A percentile compares a stretch with the other conserved stretches of the same genome.
Conservation (phyloP, 2,113 vertebrate genomes). For the zebrafish (Danio rerio) region DNA sequence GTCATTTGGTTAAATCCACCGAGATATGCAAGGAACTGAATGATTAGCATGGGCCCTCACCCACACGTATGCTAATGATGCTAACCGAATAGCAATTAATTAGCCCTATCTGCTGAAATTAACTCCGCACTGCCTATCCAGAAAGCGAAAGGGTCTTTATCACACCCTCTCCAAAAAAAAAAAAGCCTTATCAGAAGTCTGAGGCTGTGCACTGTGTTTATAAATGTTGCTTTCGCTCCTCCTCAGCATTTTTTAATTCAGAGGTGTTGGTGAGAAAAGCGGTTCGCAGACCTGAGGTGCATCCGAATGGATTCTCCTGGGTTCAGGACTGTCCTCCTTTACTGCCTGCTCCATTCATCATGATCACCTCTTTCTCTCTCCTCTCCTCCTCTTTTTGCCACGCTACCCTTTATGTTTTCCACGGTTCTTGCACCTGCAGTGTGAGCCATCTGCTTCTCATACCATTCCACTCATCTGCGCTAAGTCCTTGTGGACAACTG, state of each 20-base stretch:
- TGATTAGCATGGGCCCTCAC: constrained; percentile 53
- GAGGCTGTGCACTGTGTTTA: background rate
- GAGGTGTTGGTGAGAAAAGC: background rate
- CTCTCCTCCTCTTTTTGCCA: constrained; percentile 28
- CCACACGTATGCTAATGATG: constrained; percentile 50
- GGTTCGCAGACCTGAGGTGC: constrained; percentile 9
- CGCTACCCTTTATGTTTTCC: constrained; percentile 39
- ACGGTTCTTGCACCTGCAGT: constrained; percentile 36
- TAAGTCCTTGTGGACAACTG: constrained; percentile 23
- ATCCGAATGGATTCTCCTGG: constrained; percentile 31
- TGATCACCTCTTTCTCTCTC: constrained; percentile 33
- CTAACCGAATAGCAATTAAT: constrained; percentile 53
- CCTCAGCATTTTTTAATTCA: background rate
- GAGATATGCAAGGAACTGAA: constrained; percentile 50
- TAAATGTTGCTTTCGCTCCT: constrained; percentile 1
- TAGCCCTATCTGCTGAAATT: constrained; percentile 49
- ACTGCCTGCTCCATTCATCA: constrained; percentile 35
- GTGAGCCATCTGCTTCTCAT: constrained; percentile 56
- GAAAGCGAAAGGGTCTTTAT: constrained; percentile 37
- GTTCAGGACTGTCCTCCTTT: constrained; percentile 16
- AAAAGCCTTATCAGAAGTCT: constrained; percentile 27
- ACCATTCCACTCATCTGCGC: background rate
- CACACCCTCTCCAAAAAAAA: constrained; percentile 22
- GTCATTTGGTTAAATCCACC: constrained; percentile 53
- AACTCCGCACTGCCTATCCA: constrained; percentile 6